These are phyloP conservation scores for Coregonus sp. DNA, from an alignment of 2,797 vertebrate genomes.

Conservation along the genomic window DNA sequence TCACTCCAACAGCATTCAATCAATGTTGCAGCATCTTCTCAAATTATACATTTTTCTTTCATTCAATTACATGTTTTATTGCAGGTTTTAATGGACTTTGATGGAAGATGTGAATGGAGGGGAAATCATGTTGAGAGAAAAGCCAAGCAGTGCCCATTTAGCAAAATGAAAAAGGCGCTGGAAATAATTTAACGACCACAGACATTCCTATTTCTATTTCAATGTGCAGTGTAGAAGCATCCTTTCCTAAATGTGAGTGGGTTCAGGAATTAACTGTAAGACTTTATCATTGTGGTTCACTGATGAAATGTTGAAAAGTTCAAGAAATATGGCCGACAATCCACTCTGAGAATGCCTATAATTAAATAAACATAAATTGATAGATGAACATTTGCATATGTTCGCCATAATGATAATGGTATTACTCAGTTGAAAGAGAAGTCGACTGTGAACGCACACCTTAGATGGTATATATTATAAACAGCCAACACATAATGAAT, in stretches of 20 bases:
- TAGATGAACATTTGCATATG: neutral
- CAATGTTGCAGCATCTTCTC: neutral
- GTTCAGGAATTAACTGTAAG: neutral
- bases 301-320: neutral
- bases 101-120: constrained; percentile 4
- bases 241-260: neutral
- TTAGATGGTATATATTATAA: neutral
- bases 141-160: constrained; percentile 44
- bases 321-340: neutral
- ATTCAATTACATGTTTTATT: neutral
- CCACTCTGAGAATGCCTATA: neutral
- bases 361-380: neutral
- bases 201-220: constrained; percentile 19
- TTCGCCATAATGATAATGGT: neutral
- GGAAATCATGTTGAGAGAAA: constrained; percentile 19
- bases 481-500: neutral
- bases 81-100: neutral
- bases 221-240: neutral
- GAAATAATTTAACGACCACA: constrained; percentile 46
- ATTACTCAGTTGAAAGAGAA: neutral
- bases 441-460: neutral
- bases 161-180: constrained; percentile 46
- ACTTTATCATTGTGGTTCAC: neutral
- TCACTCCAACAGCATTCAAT: neutral
- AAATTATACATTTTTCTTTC: neutral